A percentile compares a stretch with the other conserved stretches of the same genome.
phyloP scores from a whole-genome alignment of 2,888 invertebrate genomes.

The Agrochola lota region DNA sequence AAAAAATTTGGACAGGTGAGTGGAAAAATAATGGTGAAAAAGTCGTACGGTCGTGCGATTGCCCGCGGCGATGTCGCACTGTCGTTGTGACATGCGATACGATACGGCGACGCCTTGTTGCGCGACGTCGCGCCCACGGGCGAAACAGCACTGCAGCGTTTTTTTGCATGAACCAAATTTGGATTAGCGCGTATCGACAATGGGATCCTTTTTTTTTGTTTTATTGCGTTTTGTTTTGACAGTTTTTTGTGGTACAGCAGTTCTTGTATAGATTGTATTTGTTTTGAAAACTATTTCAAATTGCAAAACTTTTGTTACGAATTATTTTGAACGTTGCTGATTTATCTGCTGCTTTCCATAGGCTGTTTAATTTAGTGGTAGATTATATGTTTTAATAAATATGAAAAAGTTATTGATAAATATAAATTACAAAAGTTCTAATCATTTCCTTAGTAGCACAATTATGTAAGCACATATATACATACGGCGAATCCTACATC shows the following conservation, averaged over 20 bases:
- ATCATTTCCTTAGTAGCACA: background rate
- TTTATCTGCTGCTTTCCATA: background rate
- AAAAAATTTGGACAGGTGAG: conserved; percentile 31
- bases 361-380: background rate
- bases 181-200: conserved; percentile 62
- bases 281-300: conserved; percentile 35
- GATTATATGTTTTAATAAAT: background rate
- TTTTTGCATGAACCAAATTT: conserved; percentile 61
- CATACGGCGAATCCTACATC: background rate
- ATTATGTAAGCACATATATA: background rate
- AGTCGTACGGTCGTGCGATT: conserved; percentile 37
- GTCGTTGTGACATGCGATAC: conserved; percentile 60
- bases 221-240: conserved; percentile 37
- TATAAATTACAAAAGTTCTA: background rate
- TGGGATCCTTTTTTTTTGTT: conserved; percentile 37
- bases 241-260: conserved; percentile 40
- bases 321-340: background rate
- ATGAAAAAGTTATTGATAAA: background rate
- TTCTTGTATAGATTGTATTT: conserved; percentile 19
- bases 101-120: conserved; percentile 63
- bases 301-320: background rate
- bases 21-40: conserved; percentile 65
- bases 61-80: conserved; percentile 56
- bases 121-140: conserved; percentile 40
- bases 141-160: conserved; percentile 37